phyloP scores from a whole-genome alignment of 1,140 invertebrate genomes.

The Drosophila carrolli region DNA sequence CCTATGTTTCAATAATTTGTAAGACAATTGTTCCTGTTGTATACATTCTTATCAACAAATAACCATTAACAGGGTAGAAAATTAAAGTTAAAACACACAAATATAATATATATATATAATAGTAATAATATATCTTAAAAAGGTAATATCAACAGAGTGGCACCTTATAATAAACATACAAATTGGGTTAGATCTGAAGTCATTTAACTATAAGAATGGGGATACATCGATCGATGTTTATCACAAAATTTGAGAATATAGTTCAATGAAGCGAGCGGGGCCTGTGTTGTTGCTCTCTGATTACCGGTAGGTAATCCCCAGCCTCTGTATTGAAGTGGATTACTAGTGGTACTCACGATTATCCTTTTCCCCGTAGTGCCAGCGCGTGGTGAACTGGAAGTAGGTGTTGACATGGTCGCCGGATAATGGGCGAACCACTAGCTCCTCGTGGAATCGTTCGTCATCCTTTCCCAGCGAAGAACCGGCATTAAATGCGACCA shows the following conservation, averaged over 20 bases:
- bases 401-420: conserved; percentile 92
- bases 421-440: conserved; percentile 91
- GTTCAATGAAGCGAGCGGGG: not conserved
- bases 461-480: conserved; percentile 30
- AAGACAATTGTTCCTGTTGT: no score
- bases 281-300: not conserved
- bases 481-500: conserved; percentile 23
- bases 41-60: no score
- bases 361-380: conserved; percentile 86
- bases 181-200: no score
- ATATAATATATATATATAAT: no score
- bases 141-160: no score
- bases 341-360: conserved; percentile 86
- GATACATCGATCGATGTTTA: no score
- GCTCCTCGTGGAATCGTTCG: conserved; percentile 92
- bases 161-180: no score
- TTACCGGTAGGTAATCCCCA: not conserved
- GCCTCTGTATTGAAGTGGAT: not conserved
- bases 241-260: not conserved
- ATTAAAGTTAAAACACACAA: no score
- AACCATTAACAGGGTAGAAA: no score
- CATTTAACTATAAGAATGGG: no score
- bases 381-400: conserved; percentile 94
- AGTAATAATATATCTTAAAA: no score
- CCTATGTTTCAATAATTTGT: no score